Evolutionary conservation across 2,888 invertebrate species (phyloP), one percentile per base, ranked within the genome.

Genomic region (Limnephilus auricula): DNA sequence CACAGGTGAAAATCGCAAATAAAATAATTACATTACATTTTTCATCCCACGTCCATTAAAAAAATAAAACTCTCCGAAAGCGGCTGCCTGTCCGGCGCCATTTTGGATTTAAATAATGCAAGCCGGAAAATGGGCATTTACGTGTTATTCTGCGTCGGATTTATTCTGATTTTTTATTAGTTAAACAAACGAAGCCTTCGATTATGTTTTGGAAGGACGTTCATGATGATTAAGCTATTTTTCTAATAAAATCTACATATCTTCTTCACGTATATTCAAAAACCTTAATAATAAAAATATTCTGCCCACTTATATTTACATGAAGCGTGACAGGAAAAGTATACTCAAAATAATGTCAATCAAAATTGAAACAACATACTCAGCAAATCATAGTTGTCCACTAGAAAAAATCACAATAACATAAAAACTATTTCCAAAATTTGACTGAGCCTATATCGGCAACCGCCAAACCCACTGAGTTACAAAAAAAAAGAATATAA

Each of bases 21-120:
- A 90, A 90, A 78, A 65, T 90, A 90, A 65, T 90, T 50, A 30
- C 65, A 90, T 83, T 65, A 40, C 90, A 84, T 90, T 90, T 90
- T 90, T 90, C 84, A 90, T 83, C 31, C 83, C 82, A 31, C 40
- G 89, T 88, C 87, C 79, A 37, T 88, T 88, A 37, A 32, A 78
- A 34, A 80, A 40, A 5, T 40, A 18, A 89, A n/a, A 37, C 89
- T 34, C 50, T 32, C 32, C 80, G 31, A 80, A 30, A 40, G 32
- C 89, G 15, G 2, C 30, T 65, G 88, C 89, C 30, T 30, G 31
- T 34, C 89, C n/a, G 45, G 13, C 80, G 80, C 80, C 80, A 89
- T 80, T 89, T 88, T 88, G 78, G 25, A 37, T 65, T 65, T 65
- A 25, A 65, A 65, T 65, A 65, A 65, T 65, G 65, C 65, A 65